These are phyloP conservation scores for Zelostemma sp. DNA, from an alignment of 1,140 invertebrate species.

Conservation along the genomic window DNA sequence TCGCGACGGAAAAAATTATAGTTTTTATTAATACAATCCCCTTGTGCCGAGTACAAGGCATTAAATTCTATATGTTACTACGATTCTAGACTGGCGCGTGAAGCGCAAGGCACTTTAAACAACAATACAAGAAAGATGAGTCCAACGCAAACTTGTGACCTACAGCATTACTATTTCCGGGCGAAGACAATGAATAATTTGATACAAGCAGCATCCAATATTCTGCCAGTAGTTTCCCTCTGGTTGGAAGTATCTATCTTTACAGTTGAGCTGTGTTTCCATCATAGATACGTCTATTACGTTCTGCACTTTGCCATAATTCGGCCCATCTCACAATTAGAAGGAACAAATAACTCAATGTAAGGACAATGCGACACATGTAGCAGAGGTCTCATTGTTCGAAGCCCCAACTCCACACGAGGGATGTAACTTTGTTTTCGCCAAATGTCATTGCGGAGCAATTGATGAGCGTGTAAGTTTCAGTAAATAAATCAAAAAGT, in stretches of 20 bases:
- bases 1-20: too few relatives aligned
- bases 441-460: not conserved
- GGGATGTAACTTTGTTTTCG: not conserved
- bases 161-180: constrained; percentile 30
- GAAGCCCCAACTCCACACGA: not conserved
- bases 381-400: not conserved
- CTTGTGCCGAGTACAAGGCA: too few relatives aligned
- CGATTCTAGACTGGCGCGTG: too few relatives aligned
- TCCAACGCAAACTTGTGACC: constrained; percentile 34
- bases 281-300: constrained; percentile 33
- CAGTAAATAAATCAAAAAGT: not conserved
- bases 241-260: constrained; percentile 36
- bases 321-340: not conserved
- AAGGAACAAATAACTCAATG: not conserved
- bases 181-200: constrained; percentile 42
- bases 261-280: constrained; percentile 17
- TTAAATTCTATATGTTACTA: too few relatives aligned
- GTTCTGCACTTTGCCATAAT: not conserved
- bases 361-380: not conserved
- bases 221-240: constrained; percentile 32
- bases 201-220: constrained; percentile 38
- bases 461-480: not conserved
- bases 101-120: constrained; percentile 2
- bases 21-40: too few relatives aligned
- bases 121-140: constrained; percentile 9